phyloP scores from a whole-genome alignment of 2,888 invertebrate species.

The Octonoba sinensis region DNA sequence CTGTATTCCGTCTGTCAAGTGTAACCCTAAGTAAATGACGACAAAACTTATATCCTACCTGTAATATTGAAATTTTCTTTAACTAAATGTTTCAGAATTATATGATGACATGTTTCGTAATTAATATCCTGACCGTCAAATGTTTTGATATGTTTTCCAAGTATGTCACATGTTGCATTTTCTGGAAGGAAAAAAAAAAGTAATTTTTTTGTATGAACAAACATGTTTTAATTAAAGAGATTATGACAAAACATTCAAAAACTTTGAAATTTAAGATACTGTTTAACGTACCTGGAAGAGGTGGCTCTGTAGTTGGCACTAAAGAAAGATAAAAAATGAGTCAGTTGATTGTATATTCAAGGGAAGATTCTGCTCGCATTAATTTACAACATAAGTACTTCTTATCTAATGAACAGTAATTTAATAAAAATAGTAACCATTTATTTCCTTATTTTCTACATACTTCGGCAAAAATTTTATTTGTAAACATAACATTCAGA shows the following conservation, averaged over 20 bases:
- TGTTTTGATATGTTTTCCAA: conserved; percentile 82
- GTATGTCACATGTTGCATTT: conserved; percentile 80
- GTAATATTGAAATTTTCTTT: conserved; percentile 80
- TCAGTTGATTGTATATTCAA: no score
- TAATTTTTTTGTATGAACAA: background rate
- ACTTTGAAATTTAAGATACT: background rate
- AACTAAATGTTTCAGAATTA: conserved; percentile 80
- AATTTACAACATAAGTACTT: no score
- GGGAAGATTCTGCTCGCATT: no score
- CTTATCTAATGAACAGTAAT: no score
- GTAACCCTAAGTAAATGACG: no score
- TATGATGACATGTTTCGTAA: conserved; percentile 85
- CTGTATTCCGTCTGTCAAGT: no score
- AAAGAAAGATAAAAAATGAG: no score
- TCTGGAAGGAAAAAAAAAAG: conserved; percentile 35
- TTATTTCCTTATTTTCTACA: no score
- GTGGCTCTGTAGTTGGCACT: background rate
- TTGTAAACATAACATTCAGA: no score
- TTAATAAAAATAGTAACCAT: no score
- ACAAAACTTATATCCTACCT: conserved; percentile 62
- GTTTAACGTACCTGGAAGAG: background rate
- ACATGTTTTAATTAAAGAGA: background rate
- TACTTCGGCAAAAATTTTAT: no score
- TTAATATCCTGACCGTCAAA: conserved; percentile 85
- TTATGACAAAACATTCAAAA: background rate